Evolutionary conservation across 2,888 invertebrate species (phyloP).

Genomic region (Parapristionchus giblindavisi): DNA sequence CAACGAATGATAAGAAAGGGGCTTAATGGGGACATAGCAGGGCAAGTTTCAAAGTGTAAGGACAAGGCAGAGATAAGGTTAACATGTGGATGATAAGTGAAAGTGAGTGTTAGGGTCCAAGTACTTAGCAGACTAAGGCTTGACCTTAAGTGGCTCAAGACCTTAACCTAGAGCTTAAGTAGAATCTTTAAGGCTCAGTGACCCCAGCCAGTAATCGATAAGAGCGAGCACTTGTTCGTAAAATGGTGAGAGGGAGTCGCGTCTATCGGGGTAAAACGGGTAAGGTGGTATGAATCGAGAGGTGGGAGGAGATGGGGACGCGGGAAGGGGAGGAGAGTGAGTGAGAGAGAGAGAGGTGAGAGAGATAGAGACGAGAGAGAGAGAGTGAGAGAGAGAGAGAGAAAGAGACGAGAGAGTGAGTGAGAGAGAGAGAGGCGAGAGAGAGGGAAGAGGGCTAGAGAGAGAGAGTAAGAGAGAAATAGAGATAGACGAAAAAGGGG

Average conservation of each 20-base stretch:
- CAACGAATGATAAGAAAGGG: conserved; percentile 1
- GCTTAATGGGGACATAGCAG: background rate
- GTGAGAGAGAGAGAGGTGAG: background rate
- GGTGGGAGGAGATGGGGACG: too few species aligned
- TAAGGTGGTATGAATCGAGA: too few species aligned
- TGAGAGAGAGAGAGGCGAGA: background rate
- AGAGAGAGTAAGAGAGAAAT: background rate
- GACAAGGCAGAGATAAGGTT: conserved; percentile 4
- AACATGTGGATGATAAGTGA: background rate
- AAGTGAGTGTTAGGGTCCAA: background rate
- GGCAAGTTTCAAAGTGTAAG: background rate
- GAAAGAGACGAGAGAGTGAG: conserved; percentile 5
- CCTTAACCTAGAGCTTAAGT: too few species aligned
- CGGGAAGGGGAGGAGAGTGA: background rate
- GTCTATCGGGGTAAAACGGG: too few species aligned
- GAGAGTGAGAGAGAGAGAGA: background rate
- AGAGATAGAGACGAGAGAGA: background rate
- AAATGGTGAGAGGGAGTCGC: background rate
- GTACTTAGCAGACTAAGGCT: conserved; percentile 14
- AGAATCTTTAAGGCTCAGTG: background rate
- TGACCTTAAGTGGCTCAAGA: too few species aligned
- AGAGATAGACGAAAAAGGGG: background rate
- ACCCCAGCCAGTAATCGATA: too few species aligned
- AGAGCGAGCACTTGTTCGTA: background rate
- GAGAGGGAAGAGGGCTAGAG: background rate